Evolutionary conservation across 2,113 vertebrate species (phyloP).

Genomic region (Puma concolor): DNA sequence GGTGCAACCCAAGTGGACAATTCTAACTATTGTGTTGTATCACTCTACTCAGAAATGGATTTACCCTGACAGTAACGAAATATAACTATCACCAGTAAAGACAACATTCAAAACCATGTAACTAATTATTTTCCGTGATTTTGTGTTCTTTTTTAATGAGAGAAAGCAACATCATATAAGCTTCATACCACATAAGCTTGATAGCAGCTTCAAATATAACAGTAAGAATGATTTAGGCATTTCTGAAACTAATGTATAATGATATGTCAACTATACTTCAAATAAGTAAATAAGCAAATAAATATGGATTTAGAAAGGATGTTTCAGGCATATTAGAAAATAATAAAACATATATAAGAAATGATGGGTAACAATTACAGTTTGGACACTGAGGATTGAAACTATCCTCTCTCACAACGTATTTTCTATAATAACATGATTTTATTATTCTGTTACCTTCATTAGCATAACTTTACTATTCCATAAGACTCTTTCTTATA

Average conservation of each 20-base stretch:
- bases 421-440: background rate
- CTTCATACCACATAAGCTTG: background rate
- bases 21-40: background rate
- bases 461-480: background rate
- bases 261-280: background rate
- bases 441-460: background rate
- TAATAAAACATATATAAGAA: background rate
- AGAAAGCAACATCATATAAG: background rate
- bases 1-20: background rate
- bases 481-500: background rate
- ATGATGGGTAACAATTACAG: background rate
- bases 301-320: background rate
- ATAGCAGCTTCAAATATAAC: background rate
- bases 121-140: slow-evolving; percentile 1
- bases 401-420: background rate
- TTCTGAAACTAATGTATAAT: background rate
- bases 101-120: background rate
- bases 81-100: background rate
- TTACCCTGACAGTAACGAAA: background rate
- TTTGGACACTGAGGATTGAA: background rate
- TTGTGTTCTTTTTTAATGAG: background rate
- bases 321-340: background rate
- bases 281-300: background rate
- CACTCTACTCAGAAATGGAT: background rate
- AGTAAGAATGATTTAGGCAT: background rate